Base-by-base conservation (phyloP, 30 jellyfish, hydroid and myxozoan genomes). In the Aurelia aurita region DNA sequence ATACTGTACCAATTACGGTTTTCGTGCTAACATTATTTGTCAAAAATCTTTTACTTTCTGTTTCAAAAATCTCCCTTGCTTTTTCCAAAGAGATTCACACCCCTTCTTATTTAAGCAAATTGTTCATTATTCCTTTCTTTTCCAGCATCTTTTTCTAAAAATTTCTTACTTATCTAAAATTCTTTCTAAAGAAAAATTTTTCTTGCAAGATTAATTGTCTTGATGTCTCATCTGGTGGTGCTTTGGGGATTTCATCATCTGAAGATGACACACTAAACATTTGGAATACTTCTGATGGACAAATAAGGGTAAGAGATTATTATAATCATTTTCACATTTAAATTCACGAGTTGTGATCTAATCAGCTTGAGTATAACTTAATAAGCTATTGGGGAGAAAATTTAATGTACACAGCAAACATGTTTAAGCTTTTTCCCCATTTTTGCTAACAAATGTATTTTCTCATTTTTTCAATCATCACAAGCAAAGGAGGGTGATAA, bases 221-320 rank as follows among this genome's bases (percentile, higher is more conserved):
- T 67, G 89, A 91, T 61, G 44, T 91, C 10, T 91, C 98, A 4
- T 79, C 90, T 28, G 92, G 98, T n/a, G 98, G 96, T 19, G 82
- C 93, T 1, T 83, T 91, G 49, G 98, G 94, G 3, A 79, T 91
- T 51, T 91, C 98, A 7, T 84, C 82, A 9, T 61, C 86, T 57
- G 95, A 85, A n/a, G 96, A 58, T 83, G 94, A 68, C 29, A 77
- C 46, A 1, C 74, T 91, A 71, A 46, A 23, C 28, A 67, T 91
- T 51, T 91, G 98, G 98, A 72, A 91, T 57, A 69, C 98, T 58
- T 87, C 91, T 14, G 87, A 84, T 71, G 98, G 98, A 49, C 59
- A 27, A 44, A 57, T 86, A 1, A 79, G 96, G 81, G 98, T 78
- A 80, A 13, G 80, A 39, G 5, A 0, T 31, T 31, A 2, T 31